Evolutionary conservation across 2,888 invertebrate genomes (phyloP).

Genomic region (Drosophila rellima): DNA sequence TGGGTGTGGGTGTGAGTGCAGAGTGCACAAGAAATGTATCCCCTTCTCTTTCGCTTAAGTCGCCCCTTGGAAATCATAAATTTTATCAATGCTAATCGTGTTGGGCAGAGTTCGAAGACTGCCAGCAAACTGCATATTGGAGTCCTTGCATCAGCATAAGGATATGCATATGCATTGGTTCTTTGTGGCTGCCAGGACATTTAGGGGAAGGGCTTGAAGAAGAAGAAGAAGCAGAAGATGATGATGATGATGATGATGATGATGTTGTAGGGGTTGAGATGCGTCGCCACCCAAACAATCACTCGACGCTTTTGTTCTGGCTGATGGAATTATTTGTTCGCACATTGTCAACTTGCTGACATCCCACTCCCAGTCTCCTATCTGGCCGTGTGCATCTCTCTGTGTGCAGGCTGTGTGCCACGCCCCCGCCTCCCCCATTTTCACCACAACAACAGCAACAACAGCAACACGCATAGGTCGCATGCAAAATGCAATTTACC

Average conservation of each 20-base stretch:
- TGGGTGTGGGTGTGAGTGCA: neutral
- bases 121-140: constrained; percentile 36
- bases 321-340: constrained; percentile 85
- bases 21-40: neutral
- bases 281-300: constrained; percentile 76
- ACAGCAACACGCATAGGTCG: constrained; percentile 29
- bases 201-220: neutral
- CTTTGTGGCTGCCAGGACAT: constrained; percentile 36
- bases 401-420: constrained; percentile 35
- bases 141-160: constrained; percentile 48
- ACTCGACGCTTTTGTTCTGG: constrained; percentile 82
- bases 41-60: neutral
- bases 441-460: neutral
- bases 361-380: constrained; percentile 43
- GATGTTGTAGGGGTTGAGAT: constrained; percentile 24
- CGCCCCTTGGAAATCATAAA: constrained; percentile 71
- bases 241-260: too few species aligned
- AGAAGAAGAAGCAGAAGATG: neutral
- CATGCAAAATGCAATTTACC: constrained; percentile 77
- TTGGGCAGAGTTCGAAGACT: constrained; percentile 53
- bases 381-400: constrained; percentile 63
- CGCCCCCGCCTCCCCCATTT: constrained; percentile 12
- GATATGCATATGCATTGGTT: constrained; percentile 46
- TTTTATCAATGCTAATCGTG: constrained; percentile 78
- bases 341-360: constrained; percentile 81